These are phyloP conservation scores for Theonella swinhoei DNA, from an alignment of 37 sponge, comb jelly and placozoan genomes.

Conservation along the genomic window DNA sequence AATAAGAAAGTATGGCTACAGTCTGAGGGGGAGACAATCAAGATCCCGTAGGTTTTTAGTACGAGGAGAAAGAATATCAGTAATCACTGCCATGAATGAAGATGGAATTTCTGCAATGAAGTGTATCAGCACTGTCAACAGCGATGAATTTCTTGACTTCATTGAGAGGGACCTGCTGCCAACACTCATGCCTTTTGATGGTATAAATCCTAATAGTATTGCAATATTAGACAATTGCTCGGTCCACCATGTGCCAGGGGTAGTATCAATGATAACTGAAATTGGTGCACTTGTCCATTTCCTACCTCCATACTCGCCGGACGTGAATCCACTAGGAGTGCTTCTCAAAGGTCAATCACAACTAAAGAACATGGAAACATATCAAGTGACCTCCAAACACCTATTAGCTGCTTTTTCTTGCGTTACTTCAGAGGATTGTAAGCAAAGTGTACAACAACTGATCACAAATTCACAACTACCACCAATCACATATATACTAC, in stretches of 20 bases:
- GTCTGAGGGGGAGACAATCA: too few species aligned
- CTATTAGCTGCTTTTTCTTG: conserved; percentile 34
- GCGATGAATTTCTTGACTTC: conserved; percentile 27
- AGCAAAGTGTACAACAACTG: too few species aligned
- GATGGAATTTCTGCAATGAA: too few species aligned
- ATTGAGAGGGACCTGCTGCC: conserved; percentile 34
- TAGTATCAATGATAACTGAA: conserved; percentile 23
- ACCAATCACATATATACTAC: too few species aligned
- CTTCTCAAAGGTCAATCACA: conserved; percentile 37
- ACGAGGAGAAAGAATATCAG: too few species aligned
- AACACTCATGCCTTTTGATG: conserved; percentile 44
- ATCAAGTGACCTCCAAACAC: conserved; percentile 17
- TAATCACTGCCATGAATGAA: too few species aligned
- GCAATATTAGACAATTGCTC: conserved; percentile 50
- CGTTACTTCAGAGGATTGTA: conserved; percentile 17
- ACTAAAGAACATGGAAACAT: conserved; percentile 16
- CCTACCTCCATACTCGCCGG: conserved; percentile 36
- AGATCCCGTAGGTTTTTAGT: too few species aligned
- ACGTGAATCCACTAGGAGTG: conserved; percentile 32
- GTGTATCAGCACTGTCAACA: too few species aligned
- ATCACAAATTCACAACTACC: too few species aligned
- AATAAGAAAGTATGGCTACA: too few species aligned
- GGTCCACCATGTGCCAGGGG: conserved; percentile 35
- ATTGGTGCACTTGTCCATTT: conserved; percentile 25
- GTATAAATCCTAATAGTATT: conserved; percentile 19